A percentile compares a stretch with the other conserved stretches of the same genome.
Evolutionary conservation across 2,888 invertebrate genomes (phyloP).

Genomic region (Flexamia atlantica): DNA sequence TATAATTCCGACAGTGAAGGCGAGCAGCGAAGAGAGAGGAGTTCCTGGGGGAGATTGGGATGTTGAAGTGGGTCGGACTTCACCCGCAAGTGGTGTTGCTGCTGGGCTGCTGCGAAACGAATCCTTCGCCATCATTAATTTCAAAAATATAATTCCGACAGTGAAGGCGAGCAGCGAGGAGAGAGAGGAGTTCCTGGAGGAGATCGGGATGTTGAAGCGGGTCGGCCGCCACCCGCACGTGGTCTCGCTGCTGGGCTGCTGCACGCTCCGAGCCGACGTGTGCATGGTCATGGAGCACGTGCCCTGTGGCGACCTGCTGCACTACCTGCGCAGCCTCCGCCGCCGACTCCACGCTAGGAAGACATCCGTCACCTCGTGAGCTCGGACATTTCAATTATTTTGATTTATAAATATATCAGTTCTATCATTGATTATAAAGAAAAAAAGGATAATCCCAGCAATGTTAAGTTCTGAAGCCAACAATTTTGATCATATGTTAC

Average conservation of each 20-base stretch:
- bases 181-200: conserved; percentile 52
- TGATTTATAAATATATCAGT: too few relatives aligned
- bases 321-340: conserved; percentile 48
- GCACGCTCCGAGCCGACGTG: conserved; percentile 35
- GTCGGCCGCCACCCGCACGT: conserved; percentile 58
- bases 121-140: too few relatives aligned
- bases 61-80: conserved; percentile 56
- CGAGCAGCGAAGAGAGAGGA: conserved; percentile 44
- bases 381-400: too few relatives aligned
- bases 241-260: conserved; percentile 53
- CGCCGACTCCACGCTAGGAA: conserved; percentile 14
- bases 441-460: too few relatives aligned
- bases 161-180: conserved; percentile 50
- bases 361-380: conserved; percentile 40
- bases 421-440: too few relatives aligned
- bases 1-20: too few relatives aligned
- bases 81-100: conserved; percentile 57
- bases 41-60: conserved; percentile 54
- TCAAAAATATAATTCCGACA: too few relatives aligned
- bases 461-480: too few relatives aligned
- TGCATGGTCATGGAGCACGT: conserved; percentile 60
- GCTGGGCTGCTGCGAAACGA: conserved; percentile 56
- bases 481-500: too few relatives aligned
- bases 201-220: conserved; percentile 57
- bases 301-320: conserved; percentile 55